A percentile compares a stretch with the other conserved stretches of the same genome.
Conservation (phyloP, 2,113 vertebrate species). For the Leucosticte australis region DNA sequence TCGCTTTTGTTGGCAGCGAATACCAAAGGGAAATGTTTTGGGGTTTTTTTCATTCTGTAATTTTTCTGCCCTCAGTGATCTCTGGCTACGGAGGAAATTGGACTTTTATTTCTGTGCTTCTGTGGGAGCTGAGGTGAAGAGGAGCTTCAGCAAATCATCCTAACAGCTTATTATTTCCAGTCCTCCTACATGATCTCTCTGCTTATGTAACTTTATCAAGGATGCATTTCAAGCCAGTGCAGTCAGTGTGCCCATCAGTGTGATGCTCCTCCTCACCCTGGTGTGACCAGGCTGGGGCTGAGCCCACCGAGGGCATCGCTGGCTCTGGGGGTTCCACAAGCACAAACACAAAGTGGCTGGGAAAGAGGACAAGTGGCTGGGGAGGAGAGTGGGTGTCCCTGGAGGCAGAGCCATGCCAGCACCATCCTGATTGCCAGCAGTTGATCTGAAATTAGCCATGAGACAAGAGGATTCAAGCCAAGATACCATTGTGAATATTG, state of each 20-base stretch:
- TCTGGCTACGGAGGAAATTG: not conserved
- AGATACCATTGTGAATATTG: not conserved
- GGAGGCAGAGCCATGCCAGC: not conserved
- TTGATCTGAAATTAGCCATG: not conserved
- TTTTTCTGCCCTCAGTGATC: conserved; percentile 11
- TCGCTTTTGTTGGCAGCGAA: not conserved
- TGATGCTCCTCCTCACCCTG: not conserved
- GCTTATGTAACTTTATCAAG: not conserved
- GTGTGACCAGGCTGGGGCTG: not conserved
- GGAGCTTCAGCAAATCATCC: conserved; percentile 31
- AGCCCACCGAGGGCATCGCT: accelerated
- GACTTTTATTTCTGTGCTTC: conserved; percentile 40
- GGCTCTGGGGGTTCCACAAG: not conserved
- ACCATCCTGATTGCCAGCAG: not conserved
- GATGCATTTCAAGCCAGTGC: not conserved
- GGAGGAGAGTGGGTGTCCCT: not conserved
- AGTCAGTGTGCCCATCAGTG: not conserved
- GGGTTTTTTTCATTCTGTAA: not conserved
- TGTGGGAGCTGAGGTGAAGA: conserved; percentile 34
- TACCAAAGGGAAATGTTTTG: not conserved
- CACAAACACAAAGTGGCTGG: not conserved
- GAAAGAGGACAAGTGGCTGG: not conserved
- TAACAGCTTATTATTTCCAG: conserved; percentile 41
- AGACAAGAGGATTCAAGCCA: not conserved
- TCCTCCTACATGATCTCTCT: conserved; percentile 25